These are phyloP conservation scores for Hydropsyche tenuis DNA, from an alignment of 1,140 invertebrate species.

Conservation along the genomic window DNA sequence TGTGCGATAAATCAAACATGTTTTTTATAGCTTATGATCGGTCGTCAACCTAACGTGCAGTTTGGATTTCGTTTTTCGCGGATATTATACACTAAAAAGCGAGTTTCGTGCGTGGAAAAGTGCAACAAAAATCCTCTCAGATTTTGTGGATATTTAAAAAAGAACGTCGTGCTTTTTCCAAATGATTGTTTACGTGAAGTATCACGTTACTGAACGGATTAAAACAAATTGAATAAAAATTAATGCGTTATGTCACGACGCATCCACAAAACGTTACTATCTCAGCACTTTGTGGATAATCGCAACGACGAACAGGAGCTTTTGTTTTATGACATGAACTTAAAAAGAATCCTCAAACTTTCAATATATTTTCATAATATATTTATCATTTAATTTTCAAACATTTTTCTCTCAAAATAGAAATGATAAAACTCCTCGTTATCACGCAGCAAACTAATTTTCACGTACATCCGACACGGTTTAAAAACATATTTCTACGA, in stretches of 20 bases:
- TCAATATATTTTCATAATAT: too few species aligned
- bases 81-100: conserved; percentile 1
- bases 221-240: conserved; percentile 6
- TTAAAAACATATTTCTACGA: neutral
- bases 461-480: too few species aligned
- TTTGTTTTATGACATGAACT: neutral
- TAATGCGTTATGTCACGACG: neutral
- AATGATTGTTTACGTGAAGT: neutral
- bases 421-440: neutral
- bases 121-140: neutral
- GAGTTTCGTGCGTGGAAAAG: neutral
- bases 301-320: neutral
- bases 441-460: neutral
- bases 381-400: too few species aligned
- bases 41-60: neutral
- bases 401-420: neutral
- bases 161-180: neutral
- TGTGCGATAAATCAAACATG: neutral
- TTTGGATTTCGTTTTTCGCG: neutral
- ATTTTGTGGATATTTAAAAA: too few species aligned
- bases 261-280: neutral
- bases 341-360: neutral
- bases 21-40: too few species aligned
- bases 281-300: neutral
- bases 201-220: neutral